phyloP scores from a whole-genome alignment of 1,140 invertebrate genomes.

The Chlorops oryzae region DNA sequence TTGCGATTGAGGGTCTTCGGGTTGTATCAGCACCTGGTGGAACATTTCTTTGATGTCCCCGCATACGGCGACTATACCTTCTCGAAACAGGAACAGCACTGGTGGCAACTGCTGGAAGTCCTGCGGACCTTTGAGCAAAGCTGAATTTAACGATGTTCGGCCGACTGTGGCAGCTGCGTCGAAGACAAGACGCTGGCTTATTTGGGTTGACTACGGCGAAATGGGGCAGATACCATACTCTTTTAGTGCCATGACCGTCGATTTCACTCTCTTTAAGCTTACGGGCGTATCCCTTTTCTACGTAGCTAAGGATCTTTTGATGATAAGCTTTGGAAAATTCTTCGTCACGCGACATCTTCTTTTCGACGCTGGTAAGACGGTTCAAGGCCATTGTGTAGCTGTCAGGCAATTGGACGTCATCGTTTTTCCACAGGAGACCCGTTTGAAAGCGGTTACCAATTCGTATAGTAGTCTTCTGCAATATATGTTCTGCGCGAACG shows the following conservation, averaged over 20 bases:
- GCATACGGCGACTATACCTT: no score
- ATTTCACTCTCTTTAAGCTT: neutral
- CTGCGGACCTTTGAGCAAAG: conserved; percentile 25
- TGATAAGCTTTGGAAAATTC: conserved; percentile 6
- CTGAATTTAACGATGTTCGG: conserved; percentile 23
- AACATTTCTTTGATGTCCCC: no score
- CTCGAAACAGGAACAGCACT: conserved; percentile 34
- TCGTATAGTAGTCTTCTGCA: neutral
- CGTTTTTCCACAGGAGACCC: no score
- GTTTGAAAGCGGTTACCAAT: no score
- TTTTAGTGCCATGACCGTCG: neutral
- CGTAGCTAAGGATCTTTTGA: conserved; percentile 13
- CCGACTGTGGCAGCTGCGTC: conserved; percentile 14
- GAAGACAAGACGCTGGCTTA: conserved; percentile 27
- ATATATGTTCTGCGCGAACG: neutral
- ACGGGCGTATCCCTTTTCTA: conserved; percentile 13
- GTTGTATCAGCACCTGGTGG: conserved; percentile 24
- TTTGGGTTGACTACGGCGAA: conserved; percentile 25
- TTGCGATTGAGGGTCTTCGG: conserved; percentile 24
- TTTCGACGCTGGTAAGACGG: conserved; percentile 5
- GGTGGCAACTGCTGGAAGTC: conserved; percentile 24
- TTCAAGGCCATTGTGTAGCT: neutral
- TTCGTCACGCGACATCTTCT: conserved; percentile 9
- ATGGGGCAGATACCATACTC: conserved; percentile 33
- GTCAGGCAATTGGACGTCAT: conserved; percentile 7